Base-by-base conservation (phyloP, 2,113 vertebrate genomes). In the Phyllopteryx taeniolatus region DNA sequence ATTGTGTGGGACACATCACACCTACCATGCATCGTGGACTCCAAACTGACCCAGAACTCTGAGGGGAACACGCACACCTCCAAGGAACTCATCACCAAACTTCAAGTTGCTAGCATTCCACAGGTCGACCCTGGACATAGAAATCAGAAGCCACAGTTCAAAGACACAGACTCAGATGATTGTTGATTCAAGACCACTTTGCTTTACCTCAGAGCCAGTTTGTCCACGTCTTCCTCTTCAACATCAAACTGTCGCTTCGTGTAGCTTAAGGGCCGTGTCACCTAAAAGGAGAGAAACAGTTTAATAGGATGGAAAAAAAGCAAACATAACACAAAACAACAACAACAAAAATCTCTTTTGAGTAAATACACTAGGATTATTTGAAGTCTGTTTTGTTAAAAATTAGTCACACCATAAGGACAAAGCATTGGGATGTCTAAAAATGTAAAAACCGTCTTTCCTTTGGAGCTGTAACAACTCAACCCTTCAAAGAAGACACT, bases 41-140 rank as follows among this genome's bases (percentile, higher is more conserved):
- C 94, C 95, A 4, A 93, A 94, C 84, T 96, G 96, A 49, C 95
- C 92, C 68, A 99, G 90, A 47, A 95, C 95, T 81, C 92, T 94
- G 78, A 99, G 86, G 4, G 96, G 95, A 56, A 99, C 93, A 22
- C 95, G 92, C 22, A 98, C 92, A 27, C 97, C 97, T 83, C 98
- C 98, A 42, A 99, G 91, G 83, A 99, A 99, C 89, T 98, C 97
- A 0, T 99, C 97, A 47, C 97, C 98, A 75, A 99, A 98, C 89
- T 99, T 99, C 87, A 99, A 83, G 86, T 99, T 99, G 85, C 98
- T 98, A 89, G 96, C 96, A 42, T 96, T 99, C 96, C 96, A 98
- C 84, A 99, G 93, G 79, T 98, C 98, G 79, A 99, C 95, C 77
- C 98, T 99, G 90, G 69, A 89, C 76, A 61, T 39, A 59, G 35